These are phyloP conservation scores for Polylopha cassiicola DNA, from an alignment of 2,888 invertebrate species.

Conservation along the genomic window DNA sequence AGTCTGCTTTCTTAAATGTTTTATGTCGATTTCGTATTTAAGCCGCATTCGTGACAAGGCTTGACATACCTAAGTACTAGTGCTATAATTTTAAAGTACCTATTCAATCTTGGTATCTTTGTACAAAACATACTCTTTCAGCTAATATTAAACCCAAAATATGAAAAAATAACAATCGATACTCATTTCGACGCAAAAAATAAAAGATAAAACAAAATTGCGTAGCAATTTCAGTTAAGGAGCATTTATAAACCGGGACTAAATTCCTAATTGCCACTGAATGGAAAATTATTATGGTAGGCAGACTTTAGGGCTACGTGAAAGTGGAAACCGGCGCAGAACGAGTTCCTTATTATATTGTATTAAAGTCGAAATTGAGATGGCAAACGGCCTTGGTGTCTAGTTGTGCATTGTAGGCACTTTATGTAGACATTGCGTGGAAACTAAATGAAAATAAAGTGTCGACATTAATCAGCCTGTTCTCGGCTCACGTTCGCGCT, in stretches of 20 bases:
- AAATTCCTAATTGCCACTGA: conserved; percentile 13
- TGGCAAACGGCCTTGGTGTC: background rate
- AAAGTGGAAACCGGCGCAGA: background rate
- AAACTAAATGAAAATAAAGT: conserved; percentile 56
- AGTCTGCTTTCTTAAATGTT: too few species aligned
- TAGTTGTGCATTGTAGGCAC: conserved; percentile 29
- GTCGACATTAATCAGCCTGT: conserved; percentile 53
- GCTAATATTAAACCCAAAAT: background rate
- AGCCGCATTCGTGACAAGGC: too few species aligned
- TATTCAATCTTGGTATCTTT: too few species aligned
- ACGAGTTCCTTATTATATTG: background rate
- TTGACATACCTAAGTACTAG: too few species aligned
- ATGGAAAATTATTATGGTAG: conserved; percentile 16
- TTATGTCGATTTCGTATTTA: too few species aligned
- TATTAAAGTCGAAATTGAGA: background rate
- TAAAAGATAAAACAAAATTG: conserved; percentile 6
- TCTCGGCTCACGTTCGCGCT: conserved; percentile 38
- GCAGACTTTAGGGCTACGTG: background rate
- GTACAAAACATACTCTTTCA: too few species aligned
- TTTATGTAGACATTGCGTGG: conserved; percentile 28
- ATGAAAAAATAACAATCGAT: conserved; percentile 2
- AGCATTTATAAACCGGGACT: conserved; percentile 8
- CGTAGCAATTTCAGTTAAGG: conserved; percentile 14
- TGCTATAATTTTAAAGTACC: too few species aligned
- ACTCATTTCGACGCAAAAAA: conserved; percentile 11